phyloP scores from a whole-genome alignment of 1,140 invertebrate genomes.

The Brachionus rotundiformis region DNA sequence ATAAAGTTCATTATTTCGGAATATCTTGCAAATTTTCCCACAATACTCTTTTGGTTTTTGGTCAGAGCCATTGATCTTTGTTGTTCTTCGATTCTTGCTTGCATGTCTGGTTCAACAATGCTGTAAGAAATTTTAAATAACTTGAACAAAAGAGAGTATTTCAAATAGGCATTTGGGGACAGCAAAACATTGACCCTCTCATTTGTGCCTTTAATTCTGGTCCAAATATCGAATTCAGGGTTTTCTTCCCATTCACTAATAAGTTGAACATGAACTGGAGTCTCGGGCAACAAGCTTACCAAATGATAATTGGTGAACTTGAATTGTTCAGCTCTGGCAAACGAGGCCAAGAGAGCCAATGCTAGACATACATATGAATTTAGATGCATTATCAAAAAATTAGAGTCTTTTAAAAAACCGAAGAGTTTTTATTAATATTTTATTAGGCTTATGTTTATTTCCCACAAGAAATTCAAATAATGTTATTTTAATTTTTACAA shows the following conservation, averaged over 20 bases:
- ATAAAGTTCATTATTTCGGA: conserved; percentile 16
- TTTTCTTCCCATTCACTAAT: conserved; percentile 29
- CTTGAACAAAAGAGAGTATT: conserved; percentile 29
- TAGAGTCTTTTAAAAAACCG: too few relatives aligned
- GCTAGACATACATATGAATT: not conserved
- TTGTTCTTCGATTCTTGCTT: conserved; percentile 29
- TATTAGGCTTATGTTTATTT: too few relatives aligned
- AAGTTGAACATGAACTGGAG: not conserved
- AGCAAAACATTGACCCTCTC: conserved; percentile 28
- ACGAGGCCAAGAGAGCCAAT: not conserved
- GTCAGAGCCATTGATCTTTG: not conserved
- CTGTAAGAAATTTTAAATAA: not conserved
- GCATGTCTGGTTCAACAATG: conserved; percentile 24
- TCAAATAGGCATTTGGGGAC: conserved; percentile 30
- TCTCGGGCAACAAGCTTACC: not conserved
- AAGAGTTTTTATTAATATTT: too few relatives aligned
- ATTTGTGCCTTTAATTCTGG: conserved; percentile 1
- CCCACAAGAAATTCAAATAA: too few relatives aligned
- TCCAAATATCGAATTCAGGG: conserved; percentile 45
- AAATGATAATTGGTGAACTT: not conserved
- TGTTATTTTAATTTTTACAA: too few relatives aligned
- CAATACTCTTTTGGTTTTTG: not conserved
- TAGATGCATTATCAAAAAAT: not conserved
- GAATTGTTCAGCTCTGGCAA: conserved; percentile 16
- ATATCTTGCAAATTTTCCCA: conserved; percentile 37